Base-by-base conservation (phyloP, 2,888 invertebrate species). In the Dryocosmus kuriphilus region DNA sequence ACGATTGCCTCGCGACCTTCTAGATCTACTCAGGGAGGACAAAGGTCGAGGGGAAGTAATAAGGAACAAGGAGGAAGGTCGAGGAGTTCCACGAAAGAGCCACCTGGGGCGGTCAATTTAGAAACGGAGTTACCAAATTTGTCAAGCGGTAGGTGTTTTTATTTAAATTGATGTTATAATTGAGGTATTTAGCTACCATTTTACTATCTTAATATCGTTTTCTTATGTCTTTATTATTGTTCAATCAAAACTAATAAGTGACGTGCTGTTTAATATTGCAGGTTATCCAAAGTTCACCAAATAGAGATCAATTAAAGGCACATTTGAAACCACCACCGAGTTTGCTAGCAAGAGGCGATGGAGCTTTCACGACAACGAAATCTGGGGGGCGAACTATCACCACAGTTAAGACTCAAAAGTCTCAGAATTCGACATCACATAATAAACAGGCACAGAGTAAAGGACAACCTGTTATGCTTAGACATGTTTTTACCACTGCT, bases 111-210 rank as follows among this genome's bases (percentile, higher is more conserved):
- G 6, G 97, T 98, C 51, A 98, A 98, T 92, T 92, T 98, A 76
- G 98, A 98, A 98, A 90, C 94, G 98, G 77, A 98, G 98, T 90
- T 97, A 98, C 92, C 98, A 98, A 92, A 98, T 98, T 86, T 97
- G 97, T 88, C 96, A 96, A 92, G 96, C 96, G 62, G 96, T 96
- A 86, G 87, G 86, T 80, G n/a, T 61, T 14, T 41, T 41, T 2
- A 38, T 67, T 67, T 41, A 55, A 41, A 60, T 24, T 41, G 14
- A 63, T 55, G 6, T 19, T 57, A 4, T 46, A 38, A 62, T 11
- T 73, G 9, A 35, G 9, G 2, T 9, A 35, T 35, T 35, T 35
- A 35, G 35, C 8, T 8, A 35, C 11, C 11, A 35, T 2, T 35
- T 35, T 11, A 35, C 2, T 35, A 35, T 35, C 35, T 16, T 41